Percentiles rank a stretch among this genome's conserved stretches.
phyloP scores from a whole-genome alignment of 2,888 invertebrate genomes.

The Cephus runcator region DNA sequence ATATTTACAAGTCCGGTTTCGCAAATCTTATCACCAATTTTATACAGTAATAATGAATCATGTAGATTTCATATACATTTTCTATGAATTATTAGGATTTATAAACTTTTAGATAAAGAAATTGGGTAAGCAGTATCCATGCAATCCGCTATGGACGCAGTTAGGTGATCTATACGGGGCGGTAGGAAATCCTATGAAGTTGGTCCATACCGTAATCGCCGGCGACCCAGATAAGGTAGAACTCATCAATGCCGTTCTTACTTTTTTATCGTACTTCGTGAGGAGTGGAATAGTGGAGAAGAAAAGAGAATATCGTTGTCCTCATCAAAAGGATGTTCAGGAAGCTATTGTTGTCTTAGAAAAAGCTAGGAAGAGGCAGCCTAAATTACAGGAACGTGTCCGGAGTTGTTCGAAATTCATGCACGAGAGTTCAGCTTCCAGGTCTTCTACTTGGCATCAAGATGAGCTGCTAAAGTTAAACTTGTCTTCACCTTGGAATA shows the following conservation, averaged over 20 bases:
- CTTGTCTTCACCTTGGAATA: background rate
- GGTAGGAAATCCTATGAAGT: constrained; percentile 80
- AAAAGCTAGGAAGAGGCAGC: constrained; percentile 39
- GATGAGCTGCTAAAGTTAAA: background rate
- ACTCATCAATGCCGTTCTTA: constrained; percentile 78
- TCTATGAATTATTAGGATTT: background rate
- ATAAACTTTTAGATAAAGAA: constrained; percentile 61
- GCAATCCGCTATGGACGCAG: constrained; percentile 92
- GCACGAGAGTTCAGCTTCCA: background rate
- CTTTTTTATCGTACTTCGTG: constrained; percentile 87
- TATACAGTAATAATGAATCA: no score
- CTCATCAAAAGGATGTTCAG: constrained; percentile 47
- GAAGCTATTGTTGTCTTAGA: constrained; percentile 49
- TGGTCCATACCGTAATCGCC: constrained; percentile 83
- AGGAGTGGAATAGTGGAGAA: constrained; percentile 61
- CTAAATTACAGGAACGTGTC: constrained; percentile 22
- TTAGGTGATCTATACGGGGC: constrained; percentile 88
- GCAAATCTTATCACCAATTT: no score
- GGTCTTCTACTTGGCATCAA: background rate
- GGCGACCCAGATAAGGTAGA: constrained; percentile 73
- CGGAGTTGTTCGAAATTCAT: background rate
- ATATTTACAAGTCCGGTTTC: no score
- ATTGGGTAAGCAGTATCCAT: constrained; percentile 75
- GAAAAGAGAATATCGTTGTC: constrained; percentile 45
- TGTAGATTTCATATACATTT: no score